Evolutionary conservation across 2,888 invertebrate genomes (phyloP).

Genomic region (Prenolepis imparis): DNA sequence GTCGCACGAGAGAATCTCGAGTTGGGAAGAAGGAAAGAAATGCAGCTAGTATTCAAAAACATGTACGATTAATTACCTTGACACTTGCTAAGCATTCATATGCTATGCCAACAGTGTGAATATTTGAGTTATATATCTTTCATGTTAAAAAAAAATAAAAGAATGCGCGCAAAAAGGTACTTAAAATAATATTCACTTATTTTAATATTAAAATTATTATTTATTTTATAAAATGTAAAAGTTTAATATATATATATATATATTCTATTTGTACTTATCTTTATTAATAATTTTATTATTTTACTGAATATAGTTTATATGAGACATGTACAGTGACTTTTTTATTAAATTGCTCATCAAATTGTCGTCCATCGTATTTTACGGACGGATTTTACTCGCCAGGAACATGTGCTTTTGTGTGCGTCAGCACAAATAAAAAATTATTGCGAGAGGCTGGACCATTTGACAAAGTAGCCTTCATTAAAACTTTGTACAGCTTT

Average conservation of each 20-base stretch:
- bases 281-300: slow-evolving; percentile 3
- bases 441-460: slow-evolving; percentile 46
- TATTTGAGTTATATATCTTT: neutral
- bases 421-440: slow-evolving; percentile 30
- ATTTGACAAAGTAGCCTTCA: slow-evolving; percentile 68
- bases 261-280: slow-evolving; percentile 3
- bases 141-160: neutral
- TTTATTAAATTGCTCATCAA: slow-evolving; percentile 26
- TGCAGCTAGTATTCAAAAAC: neutral
- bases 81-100: neutral
- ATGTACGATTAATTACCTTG: neutral
- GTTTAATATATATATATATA: neutral
- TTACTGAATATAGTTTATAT: neutral
- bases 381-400: slow-evolving; percentile 58
- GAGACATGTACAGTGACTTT: neutral
- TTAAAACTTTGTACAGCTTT: slow-evolving; percentile 70
- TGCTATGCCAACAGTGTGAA: neutral
- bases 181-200: neutral
- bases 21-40: neutral
- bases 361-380: slow-evolving; percentile 53
- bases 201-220: neutral
- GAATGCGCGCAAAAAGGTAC: neutral
- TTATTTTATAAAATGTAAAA: neutral
- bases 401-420: slow-evolving; percentile 42
- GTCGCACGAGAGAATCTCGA: slow-evolving; percentile 39